Percentiles rank a stretch among this genome's conserved stretches.
These are phyloP conservation scores for Artemia franciscana DNA, from an alignment of 1,140 invertebrate genomes.

Conservation along the genomic window DNA sequence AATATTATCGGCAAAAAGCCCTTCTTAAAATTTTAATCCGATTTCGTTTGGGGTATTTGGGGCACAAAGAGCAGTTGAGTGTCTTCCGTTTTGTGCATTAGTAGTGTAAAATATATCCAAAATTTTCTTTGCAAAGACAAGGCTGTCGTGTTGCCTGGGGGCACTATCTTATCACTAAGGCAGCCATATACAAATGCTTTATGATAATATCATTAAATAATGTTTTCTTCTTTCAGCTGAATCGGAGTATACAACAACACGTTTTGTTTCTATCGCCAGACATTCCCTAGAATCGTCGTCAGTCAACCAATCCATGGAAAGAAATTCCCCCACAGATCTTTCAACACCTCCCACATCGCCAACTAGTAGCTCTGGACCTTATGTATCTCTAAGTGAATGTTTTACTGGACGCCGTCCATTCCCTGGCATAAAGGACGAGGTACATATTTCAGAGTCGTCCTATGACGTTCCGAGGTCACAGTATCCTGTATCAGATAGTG, in stretches of 20 bases:
- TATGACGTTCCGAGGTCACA: background rate
- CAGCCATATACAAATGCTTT: no score
- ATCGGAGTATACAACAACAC: background rate
- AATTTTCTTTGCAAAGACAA: no score
- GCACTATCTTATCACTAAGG: no score
- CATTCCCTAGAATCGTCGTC: background rate
- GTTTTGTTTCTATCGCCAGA: background rate
- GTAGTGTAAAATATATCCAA: no score
- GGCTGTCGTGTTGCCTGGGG: no score
- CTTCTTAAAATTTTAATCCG: no score
- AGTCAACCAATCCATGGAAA: background rate
- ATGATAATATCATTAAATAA: no score
- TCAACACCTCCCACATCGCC: constrained; percentile 9
- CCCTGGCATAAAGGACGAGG: background rate
- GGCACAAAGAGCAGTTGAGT: no score
- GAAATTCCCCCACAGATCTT: background rate
- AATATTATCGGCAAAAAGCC: no score
- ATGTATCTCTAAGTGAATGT: constrained; percentile 47
- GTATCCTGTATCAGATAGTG: background rate
- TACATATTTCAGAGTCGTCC: background rate
- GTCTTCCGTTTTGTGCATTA: no score
- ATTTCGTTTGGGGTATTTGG: no score
- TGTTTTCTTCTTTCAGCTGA: background rate
- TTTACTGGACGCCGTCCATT: constrained; percentile 40
- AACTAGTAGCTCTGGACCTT: constrained; percentile 17